A percentile compares a stretch with the other conserved stretches of the same genome.
Evolutionary conservation across 2,888 invertebrate species (phyloP).

Genomic region (Linnaemya tessellans): DNA sequence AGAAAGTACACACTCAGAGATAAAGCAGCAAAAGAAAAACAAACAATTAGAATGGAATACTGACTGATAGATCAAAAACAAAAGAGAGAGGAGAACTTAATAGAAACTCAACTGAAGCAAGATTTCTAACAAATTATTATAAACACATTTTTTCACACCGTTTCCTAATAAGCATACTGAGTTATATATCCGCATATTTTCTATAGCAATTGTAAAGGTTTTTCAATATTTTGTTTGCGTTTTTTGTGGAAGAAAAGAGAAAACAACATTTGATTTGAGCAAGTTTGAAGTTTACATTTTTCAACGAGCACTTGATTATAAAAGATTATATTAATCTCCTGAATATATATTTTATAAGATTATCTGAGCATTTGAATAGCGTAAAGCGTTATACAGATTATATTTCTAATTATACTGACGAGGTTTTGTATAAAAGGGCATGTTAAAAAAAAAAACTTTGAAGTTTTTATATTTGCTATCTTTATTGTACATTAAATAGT

Average conservation of each 20-base stretch:
- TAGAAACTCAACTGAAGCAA: conserved; percentile 18
- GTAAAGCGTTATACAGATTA: too few relatives aligned
- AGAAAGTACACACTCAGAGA: conserved; percentile 29
- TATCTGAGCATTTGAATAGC: too few relatives aligned
- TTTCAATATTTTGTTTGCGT: not conserved
- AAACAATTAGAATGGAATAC: conserved; percentile 20
- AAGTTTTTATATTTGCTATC: too few relatives aligned
- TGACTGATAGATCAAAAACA: not conserved
- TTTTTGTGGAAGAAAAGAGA: not conserved
- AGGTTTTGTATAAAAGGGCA: too few relatives aligned
- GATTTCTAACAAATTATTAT: not conserved
- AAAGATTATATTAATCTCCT: not conserved
- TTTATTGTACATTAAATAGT: too few relatives aligned
- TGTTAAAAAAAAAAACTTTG: too few relatives aligned
- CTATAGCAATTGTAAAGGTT: conserved; percentile 20
- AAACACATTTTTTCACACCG: not conserved
- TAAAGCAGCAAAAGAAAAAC: conserved; percentile 34
- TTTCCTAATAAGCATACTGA: conserved; percentile 7
- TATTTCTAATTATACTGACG: too few relatives aligned
- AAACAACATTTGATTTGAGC: not conserved
- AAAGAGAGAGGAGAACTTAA: not conserved
- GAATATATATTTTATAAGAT: not conserved
- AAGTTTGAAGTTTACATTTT: not conserved
- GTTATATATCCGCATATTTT: not conserved
- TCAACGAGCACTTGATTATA: too few relatives aligned